Evolutionary conservation across 1,140 invertebrate species (phyloP).

Genomic region (Bombus affinis): DNA sequence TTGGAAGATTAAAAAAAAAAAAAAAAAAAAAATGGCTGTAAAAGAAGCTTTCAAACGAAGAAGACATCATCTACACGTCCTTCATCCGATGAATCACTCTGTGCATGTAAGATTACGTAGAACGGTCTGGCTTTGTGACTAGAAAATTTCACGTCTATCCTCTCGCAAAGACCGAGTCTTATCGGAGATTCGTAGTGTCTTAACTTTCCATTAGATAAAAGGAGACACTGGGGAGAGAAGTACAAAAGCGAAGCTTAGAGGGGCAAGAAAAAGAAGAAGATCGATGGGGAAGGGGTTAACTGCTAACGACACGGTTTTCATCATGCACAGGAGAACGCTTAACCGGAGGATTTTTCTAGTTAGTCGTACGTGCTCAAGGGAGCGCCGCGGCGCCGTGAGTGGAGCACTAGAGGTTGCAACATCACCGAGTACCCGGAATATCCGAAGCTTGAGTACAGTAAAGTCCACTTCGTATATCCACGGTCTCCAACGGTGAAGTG

Average conservation of each 20-base stretch:
- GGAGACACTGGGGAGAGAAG: no score
- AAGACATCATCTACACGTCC: no score
- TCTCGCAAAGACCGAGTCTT: no score
- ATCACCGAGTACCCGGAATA: constrained; percentile 50
- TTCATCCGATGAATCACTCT: no score
- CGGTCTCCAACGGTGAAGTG: constrained; percentile 76
- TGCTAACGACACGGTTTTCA: constrained; percentile 70
- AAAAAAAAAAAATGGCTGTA: no score
- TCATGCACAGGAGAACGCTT: constrained; percentile 61
- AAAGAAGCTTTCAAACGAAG: no score
- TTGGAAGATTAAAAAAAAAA: no score
- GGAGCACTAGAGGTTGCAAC: constrained; percentile 48
- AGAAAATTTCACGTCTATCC: neutral
- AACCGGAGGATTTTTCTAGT: constrained; percentile 69
- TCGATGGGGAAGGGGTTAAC: constrained; percentile 41
- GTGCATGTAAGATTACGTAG: no score
- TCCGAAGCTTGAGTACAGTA: constrained; percentile 48
- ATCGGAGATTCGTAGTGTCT: neutral
- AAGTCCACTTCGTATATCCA: constrained; percentile 63
- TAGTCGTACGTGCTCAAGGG: constrained; percentile 68
- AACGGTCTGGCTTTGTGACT: neutral
- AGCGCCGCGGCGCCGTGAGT: constrained; percentile 32
- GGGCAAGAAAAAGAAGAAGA: neutral
- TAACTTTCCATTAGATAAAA: neutral
- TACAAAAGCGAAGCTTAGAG: neutral